Evolutionary conservation across 2,888 invertebrate species (phyloP), one percentile per base, ranked within the genome.

Genomic region (Dusona sp.): DNA sequence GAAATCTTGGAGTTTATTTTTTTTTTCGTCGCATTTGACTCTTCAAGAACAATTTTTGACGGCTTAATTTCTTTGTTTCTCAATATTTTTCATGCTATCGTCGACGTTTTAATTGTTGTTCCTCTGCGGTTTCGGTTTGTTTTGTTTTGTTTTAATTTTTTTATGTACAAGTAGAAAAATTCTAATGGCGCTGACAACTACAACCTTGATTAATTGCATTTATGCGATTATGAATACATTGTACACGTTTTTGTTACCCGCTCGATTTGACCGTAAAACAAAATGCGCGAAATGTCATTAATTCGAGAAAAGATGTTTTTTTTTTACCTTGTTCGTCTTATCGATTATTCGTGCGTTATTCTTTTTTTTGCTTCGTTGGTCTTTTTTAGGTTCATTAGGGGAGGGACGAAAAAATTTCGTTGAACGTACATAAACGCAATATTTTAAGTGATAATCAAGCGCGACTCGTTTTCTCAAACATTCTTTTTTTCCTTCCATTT

Each of bases 151-250:
- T 9, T 25, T 22, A 36, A 6, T 51, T 42, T 11, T 61, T 51
- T 85, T 92, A 92, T 92, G 82, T 92, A 92, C 91, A 92, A 89
- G 91, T 92, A 92, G 89, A 92, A 93, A 92, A 93, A 87, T 88
- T 89, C 89, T 90, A 91, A 85, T 90, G 89, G 90, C 88, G 88
- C 88, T 88, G 88, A 91, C 89, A 90, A 90, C 89, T 89, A 90
- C 89, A 88, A 68, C 84, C 86, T 88, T 88, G 85, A 85, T 88
- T 64, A 61, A 48, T 78, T 65, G 84, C 77, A 83, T 74, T 88
- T 82, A 88, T 88, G 86, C 89, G 89, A 89, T 90, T 89, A 88
- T 83, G 81, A 90, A 90, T 89, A 89, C 90, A 88, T 89, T 89
- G 88, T 90, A 90, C 89, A 90, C 79, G 68, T 38, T 67, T 57